Evolutionary conservation across 1,140 invertebrate genomes (phyloP), one percentile per base, ranked within the genome.

Genomic region (Drosophila ohnishii): DNA sequence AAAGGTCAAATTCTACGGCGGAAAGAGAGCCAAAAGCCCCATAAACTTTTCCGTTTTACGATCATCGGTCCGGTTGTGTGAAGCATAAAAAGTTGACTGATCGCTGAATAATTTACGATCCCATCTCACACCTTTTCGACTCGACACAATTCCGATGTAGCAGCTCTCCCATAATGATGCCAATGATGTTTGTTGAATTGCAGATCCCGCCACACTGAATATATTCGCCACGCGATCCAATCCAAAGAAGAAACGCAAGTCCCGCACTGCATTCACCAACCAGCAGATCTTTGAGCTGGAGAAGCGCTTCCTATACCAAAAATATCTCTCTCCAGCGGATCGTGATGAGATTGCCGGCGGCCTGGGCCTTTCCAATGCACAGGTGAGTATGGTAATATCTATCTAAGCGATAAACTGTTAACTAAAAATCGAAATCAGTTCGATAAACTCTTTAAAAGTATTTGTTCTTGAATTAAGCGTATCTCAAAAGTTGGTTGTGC

Each of bases 211-310:
- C 40, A 96, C 96, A 85, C 92, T 97, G 65, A 96, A 96, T 92
- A 94, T 97, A 73, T 99, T 99, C 94, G 97, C 97, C 92, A 95
- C 96, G 81, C 94, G 97, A 51, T 96, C 98, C 62, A 97, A 98
- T 86, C 96, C 97, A 75, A 99, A 99, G 93, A 99, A 99, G 94
- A 98, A 99, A 90, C 94, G 98, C 91, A 99, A 99, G 94, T 98
- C 98, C n/a, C 94, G 98, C 80, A 99, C 98, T 2, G 98, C 98
- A 1, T 99, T 99, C 93, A 99, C 98, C 55, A 99, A 99, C 92
- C 97, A 99, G 92, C 98, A 99, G 93, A 99, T 99, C 59, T 99
- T 98, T 92, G 98, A 99, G 92, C 93, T 99, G 87, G 98, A 99
- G 91, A 99, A 99, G 90, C 93, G 98, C 60, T 99, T 99, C 93